Conservation (phyloP, 2,113 vertebrate species). For the Microtus ochrogaster region DNA sequence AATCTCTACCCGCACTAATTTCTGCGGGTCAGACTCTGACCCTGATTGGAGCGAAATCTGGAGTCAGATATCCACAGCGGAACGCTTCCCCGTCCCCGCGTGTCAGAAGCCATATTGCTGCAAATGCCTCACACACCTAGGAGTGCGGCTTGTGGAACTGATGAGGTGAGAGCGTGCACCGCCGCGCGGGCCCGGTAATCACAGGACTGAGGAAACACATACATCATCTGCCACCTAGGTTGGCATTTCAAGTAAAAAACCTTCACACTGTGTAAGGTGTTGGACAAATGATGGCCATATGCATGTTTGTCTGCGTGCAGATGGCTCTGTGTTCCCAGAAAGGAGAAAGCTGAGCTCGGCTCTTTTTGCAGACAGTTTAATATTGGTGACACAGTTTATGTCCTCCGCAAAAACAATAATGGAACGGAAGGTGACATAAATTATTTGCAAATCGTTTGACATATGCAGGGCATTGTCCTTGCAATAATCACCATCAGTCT, state of each 20-base stretch:
- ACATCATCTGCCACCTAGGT: slow-evolving; percentile 99
- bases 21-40: slow-evolving; percentile 93
- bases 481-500: slow-evolving; percentile 97
- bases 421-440: slow-evolving; percentile 97
- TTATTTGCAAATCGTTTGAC: slow-evolving; percentile 98
- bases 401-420: slow-evolving; percentile 96
- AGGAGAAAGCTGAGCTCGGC: slow-evolving; percentile 95
- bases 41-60: slow-evolving; percentile 92
- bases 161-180: slow-evolving; percentile 99
- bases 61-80: slow-evolving; percentile 94
- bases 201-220: slow-evolving; percentile 99
- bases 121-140: slow-evolving; percentile 97
- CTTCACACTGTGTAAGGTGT: slow-evolving; percentile 98
- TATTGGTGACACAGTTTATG: slow-evolving; percentile 96
- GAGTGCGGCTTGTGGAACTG: slow-evolving; percentile 98
- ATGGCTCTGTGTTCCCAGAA: slow-evolving; percentile 93
- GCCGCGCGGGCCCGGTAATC: slow-evolving; percentile 98
- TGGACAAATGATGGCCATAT: slow-evolving; percentile 99
- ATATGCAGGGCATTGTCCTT: slow-evolving; percentile 97
- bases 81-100: slow-evolving; percentile 91
- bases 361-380: slow-evolving; percentile 93
- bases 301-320: slow-evolving; percentile 95
- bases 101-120: slow-evolving; percentile 98
- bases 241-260: slow-evolving; percentile 98
- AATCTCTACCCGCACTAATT: slow-evolving; percentile 95